A percentile compares a stretch with the other conserved stretches of the same genome.
These are phyloP conservation scores for Nesospiza acunhae DNA, from an alignment of 2,113 vertebrate species.

Conservation along the genomic window DNA sequence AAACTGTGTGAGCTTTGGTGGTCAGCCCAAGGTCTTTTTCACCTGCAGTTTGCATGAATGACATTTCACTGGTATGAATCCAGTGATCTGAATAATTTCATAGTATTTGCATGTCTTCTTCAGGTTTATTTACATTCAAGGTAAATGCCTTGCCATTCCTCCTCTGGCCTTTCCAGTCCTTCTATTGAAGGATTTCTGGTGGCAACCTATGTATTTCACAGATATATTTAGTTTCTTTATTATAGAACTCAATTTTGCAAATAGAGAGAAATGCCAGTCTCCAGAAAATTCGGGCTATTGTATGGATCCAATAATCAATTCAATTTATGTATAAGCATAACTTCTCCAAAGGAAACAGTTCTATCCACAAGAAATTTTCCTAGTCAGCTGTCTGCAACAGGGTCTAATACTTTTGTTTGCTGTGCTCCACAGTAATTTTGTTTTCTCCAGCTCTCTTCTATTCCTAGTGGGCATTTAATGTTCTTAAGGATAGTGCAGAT, in stretches of 20 bases:
- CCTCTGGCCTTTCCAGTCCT: background rate
- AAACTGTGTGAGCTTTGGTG: background rate
- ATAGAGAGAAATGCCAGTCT: background rate
- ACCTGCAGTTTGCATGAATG: background rate
- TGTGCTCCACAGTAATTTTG: background rate
- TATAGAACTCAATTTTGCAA: background rate
- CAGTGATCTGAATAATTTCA: background rate
- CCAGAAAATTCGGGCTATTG: background rate
- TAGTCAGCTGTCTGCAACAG: background rate
- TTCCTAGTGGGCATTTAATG: background rate
- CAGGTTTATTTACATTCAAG: background rate
- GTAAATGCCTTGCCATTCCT: background rate
- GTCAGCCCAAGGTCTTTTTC: background rate
- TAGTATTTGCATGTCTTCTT: background rate
- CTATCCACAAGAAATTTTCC: background rate
- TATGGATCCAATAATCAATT: background rate
- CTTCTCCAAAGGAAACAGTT: background rate
- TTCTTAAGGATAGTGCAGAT: background rate
- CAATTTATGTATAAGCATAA: background rate
- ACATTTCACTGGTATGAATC: background rate
- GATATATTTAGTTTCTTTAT: background rate
- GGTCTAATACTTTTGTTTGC: background rate
- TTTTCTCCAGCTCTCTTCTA: background rate
- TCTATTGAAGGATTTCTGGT: background rate
- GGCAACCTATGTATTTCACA: background rate